Evolutionary conservation across 2,888 invertebrate species (phyloP), one percentile per base, ranked within the genome.

Genomic region (Scrobipalpa costella): DNA sequence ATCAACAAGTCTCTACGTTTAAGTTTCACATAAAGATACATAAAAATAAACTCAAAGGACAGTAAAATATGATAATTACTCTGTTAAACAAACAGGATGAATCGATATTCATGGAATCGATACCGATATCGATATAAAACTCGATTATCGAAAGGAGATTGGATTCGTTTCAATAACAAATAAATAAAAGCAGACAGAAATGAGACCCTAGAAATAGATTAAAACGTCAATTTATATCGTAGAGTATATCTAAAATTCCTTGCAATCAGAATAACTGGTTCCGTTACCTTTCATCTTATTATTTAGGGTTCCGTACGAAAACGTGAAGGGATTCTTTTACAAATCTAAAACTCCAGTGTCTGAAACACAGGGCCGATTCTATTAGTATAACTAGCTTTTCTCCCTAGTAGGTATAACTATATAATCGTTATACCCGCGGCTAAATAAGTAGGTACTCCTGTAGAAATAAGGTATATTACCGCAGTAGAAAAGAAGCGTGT

Each of bases 141-240:
- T 52, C 27, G 52, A 21, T 52, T 52, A 52, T 55, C 15, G n/a
- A 55, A 55, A 15, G 13, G 15, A n/a, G 55, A 55, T 55, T 34
- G 17, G 27, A 55, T 33, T 34, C 6, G n/a, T 15, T 55, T 55
- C 55, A 55, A 15, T 27, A 27, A 27, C n/a, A 33, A 52, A 50
- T 21, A 17, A 50, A 50, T 50, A 21, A 50, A 50, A 21, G 9
- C 7, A 7, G 33, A 33, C 7, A 52, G n/a, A 52, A 27, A 52
- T 13, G 33, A 38, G 19, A 7, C 6, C 21, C 50, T 52, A 52
- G 27, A n/a, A 17, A 21, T 50, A 50, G 50, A 52, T 52, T 47
- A 15, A n/a, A 49, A 52, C 13, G 52, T 13, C 2, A 27, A 33
- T n/a, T 27, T 9, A 33, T 21, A 27, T 27, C 52, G 11, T 52